Evolutionary conservation across 2,113 vertebrate genomes (phyloP).

Genomic region (Carassius auratus): DNA sequence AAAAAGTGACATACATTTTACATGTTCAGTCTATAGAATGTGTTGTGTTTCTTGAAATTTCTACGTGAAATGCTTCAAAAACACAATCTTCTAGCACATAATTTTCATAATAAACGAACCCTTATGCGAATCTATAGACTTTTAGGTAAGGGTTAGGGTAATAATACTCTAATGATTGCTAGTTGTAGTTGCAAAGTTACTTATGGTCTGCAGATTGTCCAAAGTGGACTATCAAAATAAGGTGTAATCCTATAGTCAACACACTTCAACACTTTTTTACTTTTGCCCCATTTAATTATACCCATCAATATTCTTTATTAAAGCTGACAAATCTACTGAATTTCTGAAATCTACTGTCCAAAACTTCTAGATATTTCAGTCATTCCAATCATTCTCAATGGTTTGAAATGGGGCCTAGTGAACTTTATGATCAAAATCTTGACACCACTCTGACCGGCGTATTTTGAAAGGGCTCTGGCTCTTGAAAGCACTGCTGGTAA

Average conservation of each 20-base stretch:
- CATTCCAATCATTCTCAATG: slow-evolving; percentile 55
- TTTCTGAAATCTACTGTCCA: slow-evolving; percentile 20
- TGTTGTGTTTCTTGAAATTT: no score
- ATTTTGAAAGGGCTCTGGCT: slow-evolving; percentile 54
- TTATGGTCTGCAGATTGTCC: neutral
- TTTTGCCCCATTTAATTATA: slow-evolving; percentile 34
- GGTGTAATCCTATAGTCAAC: no score
- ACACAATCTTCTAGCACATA: no score
- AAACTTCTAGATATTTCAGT: slow-evolving; percentile 53
- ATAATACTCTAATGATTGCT: no score
- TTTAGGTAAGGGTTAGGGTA: no score
- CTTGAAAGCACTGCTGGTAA: slow-evolving; percentile 69
- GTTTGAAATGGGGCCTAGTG: slow-evolving; percentile 63
- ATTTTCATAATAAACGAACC: no score
- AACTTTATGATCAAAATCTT: slow-evolving; percentile 59
- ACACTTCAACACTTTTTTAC: neutral
- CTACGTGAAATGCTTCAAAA: no score
- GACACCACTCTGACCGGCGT: slow-evolving; percentile 63
- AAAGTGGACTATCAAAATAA: neutral
- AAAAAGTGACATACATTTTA: no score
- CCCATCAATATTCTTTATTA: neutral
- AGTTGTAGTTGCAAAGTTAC: no score
- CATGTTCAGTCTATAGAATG: no score
- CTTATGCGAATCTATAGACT: no score
- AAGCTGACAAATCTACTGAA: slow-evolving; percentile 35